These are phyloP conservation scores for Poeciliopsis prolifica DNA, from an alignment of 2,113 vertebrate species.

Conservation along the genomic window DNA sequence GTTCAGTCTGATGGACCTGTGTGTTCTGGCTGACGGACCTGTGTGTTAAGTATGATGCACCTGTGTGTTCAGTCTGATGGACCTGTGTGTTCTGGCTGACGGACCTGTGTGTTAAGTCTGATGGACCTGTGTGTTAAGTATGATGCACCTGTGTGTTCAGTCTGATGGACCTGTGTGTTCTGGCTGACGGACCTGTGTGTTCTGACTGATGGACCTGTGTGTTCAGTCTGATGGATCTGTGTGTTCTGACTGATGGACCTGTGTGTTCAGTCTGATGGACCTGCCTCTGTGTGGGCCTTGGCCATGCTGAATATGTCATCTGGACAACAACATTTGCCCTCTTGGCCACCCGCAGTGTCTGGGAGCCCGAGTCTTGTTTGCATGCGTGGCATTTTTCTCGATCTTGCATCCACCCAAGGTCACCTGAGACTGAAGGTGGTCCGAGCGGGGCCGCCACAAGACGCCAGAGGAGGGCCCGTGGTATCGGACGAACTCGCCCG, in stretches of 20 bases:
- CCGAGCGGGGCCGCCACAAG: slow-evolving; percentile 38
- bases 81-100: slow-evolving; percentile 28
- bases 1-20: slow-evolving; percentile 30
- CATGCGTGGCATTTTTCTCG: slow-evolving; percentile 63
- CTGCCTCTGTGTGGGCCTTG: slow-evolving; percentile 31
- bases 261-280: background rate
- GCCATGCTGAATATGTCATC: slow-evolving; percentile 53
- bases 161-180: slow-evolving; percentile 26
- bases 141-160: too few species aligned
- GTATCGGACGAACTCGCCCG: slow-evolving; percentile 17
- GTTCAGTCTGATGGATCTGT: slow-evolving; percentile 37
- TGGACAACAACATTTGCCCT: slow-evolving; percentile 56
- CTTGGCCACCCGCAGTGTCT: slow-evolving; percentile 45
- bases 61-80: slow-evolving; percentile 33
- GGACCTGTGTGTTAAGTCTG: slow-evolving; percentile 23
- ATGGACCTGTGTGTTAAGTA: too few species aligned
- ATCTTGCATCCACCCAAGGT: slow-evolving; percentile 70
- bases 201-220: slow-evolving; percentile 26
- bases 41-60: slow-evolving; percentile 24
- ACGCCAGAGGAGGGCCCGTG: slow-evolving; percentile 12
- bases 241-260: slow-evolving; percentile 6
- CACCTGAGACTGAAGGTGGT: slow-evolving; percentile 75
- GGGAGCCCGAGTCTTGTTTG: slow-evolving; percentile 66
- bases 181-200: slow-evolving; percentile 36
- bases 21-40: slow-evolving; percentile 30